These are phyloP conservation scores for Eupithecia pulchellata DNA, from an alignment of 2,888 invertebrate species.

Conservation along the genomic window DNA sequence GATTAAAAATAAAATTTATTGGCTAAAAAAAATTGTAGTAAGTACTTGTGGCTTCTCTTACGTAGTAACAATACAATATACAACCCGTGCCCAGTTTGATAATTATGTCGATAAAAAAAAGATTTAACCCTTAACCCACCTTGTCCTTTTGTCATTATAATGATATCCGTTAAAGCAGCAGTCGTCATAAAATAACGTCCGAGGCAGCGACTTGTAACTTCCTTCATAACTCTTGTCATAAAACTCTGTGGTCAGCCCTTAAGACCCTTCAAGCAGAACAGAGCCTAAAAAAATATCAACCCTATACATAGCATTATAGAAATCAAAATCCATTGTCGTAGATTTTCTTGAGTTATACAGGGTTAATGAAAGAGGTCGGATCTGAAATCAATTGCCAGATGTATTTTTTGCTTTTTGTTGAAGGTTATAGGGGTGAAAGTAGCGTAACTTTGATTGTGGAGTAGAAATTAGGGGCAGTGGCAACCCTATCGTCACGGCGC, in stretches of 20 bases:
- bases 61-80: background rate
- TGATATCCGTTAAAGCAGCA: slow-evolving; percentile 49
- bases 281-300: slow-evolving; percentile 13
- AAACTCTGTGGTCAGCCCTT: slow-evolving; percentile 62
- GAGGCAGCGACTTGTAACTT: slow-evolving; percentile 75
- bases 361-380: slow-evolving; percentile 21
- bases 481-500: slow-evolving; percentile 78
- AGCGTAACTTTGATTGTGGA: background rate
- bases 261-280: slow-evolving; percentile 53
- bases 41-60: background rate
- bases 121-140: slow-evolving; percentile 13
- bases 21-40: too few species aligned
- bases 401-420: background rate
- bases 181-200: slow-evolving; percentile 68
- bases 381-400: background rate
- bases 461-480: slow-evolving; percentile 12
- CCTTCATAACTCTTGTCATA: slow-evolving; percentile 67
- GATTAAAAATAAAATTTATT: too few species aligned
- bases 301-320: background rate
- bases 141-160: slow-evolving; percentile 30
- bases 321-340: slow-evolving; percentile 16
- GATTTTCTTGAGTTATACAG: slow-evolving; percentile 18
- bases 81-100: background rate
- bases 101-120: background rate
- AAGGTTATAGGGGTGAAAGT: slow-evolving; percentile 18